Evolutionary conservation across 2,888 invertebrate species (phyloP).

Genomic region (Stegophylla sp.): DNA sequence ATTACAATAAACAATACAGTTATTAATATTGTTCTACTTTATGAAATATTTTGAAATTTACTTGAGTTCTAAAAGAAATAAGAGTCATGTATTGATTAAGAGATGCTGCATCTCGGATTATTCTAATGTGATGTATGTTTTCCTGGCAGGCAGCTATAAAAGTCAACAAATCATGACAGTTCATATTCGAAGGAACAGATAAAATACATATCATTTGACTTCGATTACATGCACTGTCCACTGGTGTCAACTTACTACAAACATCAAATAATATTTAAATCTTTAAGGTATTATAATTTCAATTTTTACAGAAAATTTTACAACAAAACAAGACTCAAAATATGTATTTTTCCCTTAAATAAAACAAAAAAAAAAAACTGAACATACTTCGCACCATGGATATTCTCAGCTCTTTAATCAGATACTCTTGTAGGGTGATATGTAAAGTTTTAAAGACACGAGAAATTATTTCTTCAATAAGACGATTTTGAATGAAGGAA

Average conservation of each 20-base stretch:
- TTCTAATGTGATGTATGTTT: constrained; percentile 87
- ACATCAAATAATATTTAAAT: constrained; percentile 59
- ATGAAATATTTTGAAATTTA: constrained; percentile 22
- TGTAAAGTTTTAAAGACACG: no score
- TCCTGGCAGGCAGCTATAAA: constrained; percentile 93
- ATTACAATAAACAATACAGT: constrained; percentile 51
- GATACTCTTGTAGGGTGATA: no score
- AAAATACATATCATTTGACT: constrained; percentile 88
- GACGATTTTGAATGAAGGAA: no score
- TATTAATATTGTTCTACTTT: neutral
- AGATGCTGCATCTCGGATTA: constrained; percentile 83
- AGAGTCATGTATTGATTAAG: constrained; percentile 98
- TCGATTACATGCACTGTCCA: constrained; percentile 72
- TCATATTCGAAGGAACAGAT: constrained; percentile 87
- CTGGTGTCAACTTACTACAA: constrained; percentile 76
- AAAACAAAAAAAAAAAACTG: no score
- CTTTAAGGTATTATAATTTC: neutral
- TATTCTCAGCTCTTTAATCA: no score
- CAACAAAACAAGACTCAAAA: no score
- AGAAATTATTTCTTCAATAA: no score
- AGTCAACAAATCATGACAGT: constrained; percentile 89
- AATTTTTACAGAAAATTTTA: no score
- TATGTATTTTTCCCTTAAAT: no score
- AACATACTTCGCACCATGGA: no score
- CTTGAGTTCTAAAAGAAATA: constrained; percentile 73